phyloP scores from a whole-genome alignment of 37 sponge, comb jelly and placozoan species.

The Aplysina aerophoba region DNA sequence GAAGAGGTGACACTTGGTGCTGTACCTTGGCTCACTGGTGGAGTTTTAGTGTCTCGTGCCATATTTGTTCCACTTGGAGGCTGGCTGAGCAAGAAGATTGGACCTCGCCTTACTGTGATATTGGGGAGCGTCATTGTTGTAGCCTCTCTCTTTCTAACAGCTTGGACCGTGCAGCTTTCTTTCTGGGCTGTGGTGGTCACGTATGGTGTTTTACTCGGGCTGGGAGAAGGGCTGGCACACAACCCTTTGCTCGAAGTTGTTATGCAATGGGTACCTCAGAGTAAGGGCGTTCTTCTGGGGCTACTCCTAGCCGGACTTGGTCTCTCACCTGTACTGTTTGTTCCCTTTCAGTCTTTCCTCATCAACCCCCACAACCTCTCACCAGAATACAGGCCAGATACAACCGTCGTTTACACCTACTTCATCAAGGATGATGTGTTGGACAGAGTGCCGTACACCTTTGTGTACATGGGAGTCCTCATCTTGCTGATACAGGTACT shows the following conservation, averaged over 20 bases:
- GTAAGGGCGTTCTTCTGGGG: conserved; percentile 39
- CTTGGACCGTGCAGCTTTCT: neutral
- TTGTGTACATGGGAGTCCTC: too few relatives aligned
- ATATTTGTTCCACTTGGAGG: conserved; percentile 29
- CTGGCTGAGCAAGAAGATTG: conserved; percentile 30
- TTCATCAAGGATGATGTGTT: neutral
- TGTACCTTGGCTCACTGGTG: conserved; percentile 16
- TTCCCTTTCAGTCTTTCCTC: conserved; percentile 22
- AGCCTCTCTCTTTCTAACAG: too few relatives aligned
- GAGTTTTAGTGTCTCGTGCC: conserved; percentile 23
- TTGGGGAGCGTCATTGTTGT: neutral
- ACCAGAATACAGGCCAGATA: conserved; percentile 12
- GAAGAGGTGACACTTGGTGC: too few relatives aligned
- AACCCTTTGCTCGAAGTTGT: conserved; percentile 1
- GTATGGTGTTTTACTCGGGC: conserved; percentile 32
- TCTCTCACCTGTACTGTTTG: conserved; percentile 25
- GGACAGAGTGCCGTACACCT: conserved; percentile 26
- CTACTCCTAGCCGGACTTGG: conserved; percentile 38
- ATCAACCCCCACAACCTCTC: conserved; percentile 40
- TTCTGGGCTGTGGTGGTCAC: conserved; percentile 33
- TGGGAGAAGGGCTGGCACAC: conserved; percentile 28
- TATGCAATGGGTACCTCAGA: conserved; percentile 35
- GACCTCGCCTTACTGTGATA: conserved; percentile 25
- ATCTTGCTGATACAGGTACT: too few relatives aligned
- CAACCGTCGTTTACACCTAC: neutral